Base-by-base conservation (phyloP, 1,140 invertebrate genomes). In the Dreissena rostriformis region DNA sequence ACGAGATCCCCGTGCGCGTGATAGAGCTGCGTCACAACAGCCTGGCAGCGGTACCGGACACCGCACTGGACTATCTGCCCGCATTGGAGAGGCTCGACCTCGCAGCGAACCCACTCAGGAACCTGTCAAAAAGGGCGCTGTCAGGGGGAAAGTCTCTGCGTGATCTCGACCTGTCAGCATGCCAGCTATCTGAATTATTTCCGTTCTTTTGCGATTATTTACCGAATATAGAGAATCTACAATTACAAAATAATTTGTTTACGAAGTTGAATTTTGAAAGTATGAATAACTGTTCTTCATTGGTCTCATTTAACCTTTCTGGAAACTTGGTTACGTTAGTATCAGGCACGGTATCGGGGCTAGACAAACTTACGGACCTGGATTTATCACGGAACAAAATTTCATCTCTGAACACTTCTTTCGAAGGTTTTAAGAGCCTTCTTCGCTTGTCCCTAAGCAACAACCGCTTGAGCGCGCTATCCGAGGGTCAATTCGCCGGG, bases 161-260 rank as follows among this genome's bases (percentile, higher is more conserved):
- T 29, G 55, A 29, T 66, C 52, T 82, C 24, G 57, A 73, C n/a
- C 29, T 82, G 12, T 73, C 70, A 17, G 14, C 73, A 10, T 63
- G 57, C 28, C 26, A 72, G 10, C 5, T 82, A 24, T 19, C 28
- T 63, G 52, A 57, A 11, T 11, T 82, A 19, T 82, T 82, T 55
- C 70, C 70, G 51, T 53, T 74, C 52, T 74, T 82, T 71, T 82
- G 80, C 67, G 80, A 82, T 72, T 82, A 74, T 53, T 72, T 82
- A 55, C 57, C 70, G 11, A 57, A 82, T 67, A 65, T 82, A 14
- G 51, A 55, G 24, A 28, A 39, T 49, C 17, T 82, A 17, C 49
- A 74, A 55, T 24, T 82, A 22, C 70, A 74, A 39, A 55, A 72
- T 24, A 82, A 82, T 61, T 53, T 28, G 17, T 74, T 82, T 53